Percentiles rank a stretch among this genome's conserved stretches.
Conservation (phyloP, 35 echinoderm and acorn worm species). For the Lytechinus pictus region DNA sequence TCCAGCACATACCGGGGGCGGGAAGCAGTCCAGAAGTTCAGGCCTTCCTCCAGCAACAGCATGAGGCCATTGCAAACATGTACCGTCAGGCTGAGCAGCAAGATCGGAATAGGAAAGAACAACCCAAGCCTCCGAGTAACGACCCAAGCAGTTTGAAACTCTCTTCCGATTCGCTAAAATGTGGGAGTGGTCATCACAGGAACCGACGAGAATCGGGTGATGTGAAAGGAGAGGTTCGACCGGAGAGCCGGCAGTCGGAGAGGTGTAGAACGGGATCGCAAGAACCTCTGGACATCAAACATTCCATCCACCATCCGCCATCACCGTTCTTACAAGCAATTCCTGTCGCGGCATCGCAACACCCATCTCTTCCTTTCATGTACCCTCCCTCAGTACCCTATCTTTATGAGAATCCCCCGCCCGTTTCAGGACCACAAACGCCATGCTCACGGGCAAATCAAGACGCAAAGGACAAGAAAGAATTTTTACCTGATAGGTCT, state of each 20-base stretch:
- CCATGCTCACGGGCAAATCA: background rate
- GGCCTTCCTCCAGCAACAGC: constrained; percentile 76
- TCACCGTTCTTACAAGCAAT: constrained; percentile 44
- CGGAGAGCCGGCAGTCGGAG: constrained; percentile 41
- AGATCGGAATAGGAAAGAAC: constrained; percentile 60
- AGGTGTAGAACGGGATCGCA: constrained; percentile 36
- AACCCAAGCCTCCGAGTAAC: constrained; percentile 37
- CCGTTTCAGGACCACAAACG: background rate
- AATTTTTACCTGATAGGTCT: background rate
- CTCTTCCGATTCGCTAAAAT: background rate
- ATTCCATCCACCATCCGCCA: constrained; percentile 49
- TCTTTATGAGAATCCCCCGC: constrained; percentile 21
- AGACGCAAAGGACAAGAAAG: constrained; percentile 45
- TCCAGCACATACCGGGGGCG: constrained; percentile 56
- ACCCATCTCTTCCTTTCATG: constrained; percentile 39
- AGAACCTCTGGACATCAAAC: constrained; percentile 36
- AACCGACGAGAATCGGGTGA: constrained; percentile 33
- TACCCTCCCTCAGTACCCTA: constrained; percentile 47
- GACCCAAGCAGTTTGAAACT: constrained; percentile 30
- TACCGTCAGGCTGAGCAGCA: constrained; percentile 71
- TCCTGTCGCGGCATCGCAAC: constrained; percentile 44
- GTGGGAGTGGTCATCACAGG: constrained; percentile 20
- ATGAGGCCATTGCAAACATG: constrained; percentile 72
- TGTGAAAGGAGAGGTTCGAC: constrained; percentile 29
- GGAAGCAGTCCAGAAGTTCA: constrained; percentile 68